Evolutionary conservation across 2,888 invertebrate genomes (phyloP), one percentile per base, ranked within the genome.

Genomic region (Hemicrepidius hirtus): DNA sequence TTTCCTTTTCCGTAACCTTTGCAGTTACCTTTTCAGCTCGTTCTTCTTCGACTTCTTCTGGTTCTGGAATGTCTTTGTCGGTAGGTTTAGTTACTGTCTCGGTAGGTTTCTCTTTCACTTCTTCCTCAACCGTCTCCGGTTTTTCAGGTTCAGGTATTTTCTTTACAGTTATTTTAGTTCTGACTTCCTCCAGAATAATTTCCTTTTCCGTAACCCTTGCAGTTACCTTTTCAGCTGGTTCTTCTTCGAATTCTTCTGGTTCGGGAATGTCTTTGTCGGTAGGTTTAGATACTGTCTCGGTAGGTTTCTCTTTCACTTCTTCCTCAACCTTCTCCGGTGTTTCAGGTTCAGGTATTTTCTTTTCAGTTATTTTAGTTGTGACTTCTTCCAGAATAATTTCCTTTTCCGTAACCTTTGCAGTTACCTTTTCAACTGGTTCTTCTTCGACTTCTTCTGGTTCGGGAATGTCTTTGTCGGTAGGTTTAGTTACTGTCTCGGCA

Each of bases 101-200:
- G 28, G 0, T 12, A 13, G 18, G 44, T 16, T 16, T 44, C 18
- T 7, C 44, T 13, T 13, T 44, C 9, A 44, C 13, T 44, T 44
- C 18, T 44, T 44, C 18, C n/a, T 6, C 13, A 13, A 40, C 18
- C 10, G 1, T n/a, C 18, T 63, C 44, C 16, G 18, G 16, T 12
- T 60, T 24, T 7, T 41, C n/a, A 6, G 46, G 46, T 46, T 63
- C 18, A 16, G 32, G 32, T 49, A 20, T 44, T 44, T 1, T 44
- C 18, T 44, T 44, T 9, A 16, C 32, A 18, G 32, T 9, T 32
- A 9, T 32, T 9, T 32, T 32, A 6, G 4, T 32, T 32, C 7
- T 32, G 3, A 55, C 55, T 16, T 57, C 44, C n/a, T 50, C 18
- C 4, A 18, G n/a, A 24, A 50, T 9, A 13, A 41, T 41, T 41